Base-by-base conservation (phyloP, 2,113 vertebrate species). In the Leucoraja erinaceus region DNA sequence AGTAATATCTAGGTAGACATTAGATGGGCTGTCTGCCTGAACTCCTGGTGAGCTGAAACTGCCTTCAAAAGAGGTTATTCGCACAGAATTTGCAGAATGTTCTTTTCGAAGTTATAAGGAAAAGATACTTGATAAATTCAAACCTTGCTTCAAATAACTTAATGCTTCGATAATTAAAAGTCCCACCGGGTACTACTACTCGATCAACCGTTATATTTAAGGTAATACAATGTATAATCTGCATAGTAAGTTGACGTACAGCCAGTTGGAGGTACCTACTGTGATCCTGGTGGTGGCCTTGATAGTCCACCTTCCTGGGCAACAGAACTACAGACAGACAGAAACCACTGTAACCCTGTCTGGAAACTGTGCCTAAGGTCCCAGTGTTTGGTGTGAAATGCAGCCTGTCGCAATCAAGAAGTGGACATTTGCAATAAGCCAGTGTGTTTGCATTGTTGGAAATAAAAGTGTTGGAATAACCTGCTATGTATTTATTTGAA, bases 361-460 rank as follows among this genome's bases (percentile, higher is more conserved):
- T 31, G 83, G 28, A 63, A 61, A 63, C 59, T 18, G 6, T n/a
- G 28, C 3, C 59, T 63, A 59, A 63, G 5, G 25, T 6, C 16
- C 81, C 56, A n/a, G 81, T 86, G 10, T 54, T 20, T n/a, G 31
- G 25, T 25, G 8, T 59, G n/a, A 83, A 8, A 88, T 88, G 59
- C 83, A 88, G n/a, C 25, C 79, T 83, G 47, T 63, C 63, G 31
- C 38, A 63, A 63, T 63, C 61, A n/a, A 63, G 83, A 88, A 63
- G 11, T 63, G 83, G 11, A 88, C 59, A 66, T 63, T 88, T 63
- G 59, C n/a, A 63, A 88, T 31, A 88, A 31, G 11, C 28, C 83
- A 88, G 59, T 63, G 83, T 63, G 83, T 88, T 88, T 88, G 83
- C 83, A 63, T 63, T 31, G 59, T 63, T 88, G 59, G 83, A 63